Evolutionary conservation across 2,113 vertebrate species (phyloP).

Genomic region (Delphinapterus leucas): DNA sequence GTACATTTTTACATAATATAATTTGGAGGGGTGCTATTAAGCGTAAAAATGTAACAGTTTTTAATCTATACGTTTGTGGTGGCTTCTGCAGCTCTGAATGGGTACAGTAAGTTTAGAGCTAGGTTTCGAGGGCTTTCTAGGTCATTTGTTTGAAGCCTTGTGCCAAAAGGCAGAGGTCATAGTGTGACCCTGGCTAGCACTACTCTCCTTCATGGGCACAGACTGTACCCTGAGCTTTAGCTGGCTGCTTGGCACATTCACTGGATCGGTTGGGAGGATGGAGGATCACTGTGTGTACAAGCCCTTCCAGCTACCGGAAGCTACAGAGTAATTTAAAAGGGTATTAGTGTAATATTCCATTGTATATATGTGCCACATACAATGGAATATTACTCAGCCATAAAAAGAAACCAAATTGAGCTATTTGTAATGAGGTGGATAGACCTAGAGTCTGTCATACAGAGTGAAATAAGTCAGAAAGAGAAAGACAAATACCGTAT

Average conservation of each 20-base stretch:
- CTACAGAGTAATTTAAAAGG: background rate
- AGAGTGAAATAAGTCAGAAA: no score
- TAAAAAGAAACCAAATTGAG: no score
- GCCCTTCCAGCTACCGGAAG: background rate
- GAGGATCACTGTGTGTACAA: background rate
- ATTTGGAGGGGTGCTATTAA: background rate
- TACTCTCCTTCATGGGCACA: background rate
- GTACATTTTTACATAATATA: background rate
- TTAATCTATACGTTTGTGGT: background rate
- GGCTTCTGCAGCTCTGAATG: conserved; percentile 29
- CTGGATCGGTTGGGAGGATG: background rate
- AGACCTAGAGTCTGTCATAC: no score
- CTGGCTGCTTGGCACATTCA: background rate
- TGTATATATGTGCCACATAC: no score
- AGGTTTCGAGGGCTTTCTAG: background rate
- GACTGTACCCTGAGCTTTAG: background rate
- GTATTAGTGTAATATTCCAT: background rate
- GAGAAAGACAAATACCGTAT: no score
- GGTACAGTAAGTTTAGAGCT: conserved; percentile 8
- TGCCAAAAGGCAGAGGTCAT: background rate
- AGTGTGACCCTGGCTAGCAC: background rate
- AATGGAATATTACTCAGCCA: no score
- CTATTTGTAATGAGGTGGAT: no score
- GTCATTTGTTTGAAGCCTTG: background rate
- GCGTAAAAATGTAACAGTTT: background rate